Conservation (phyloP, 1,140 invertebrate species). For the Odontomachus brunneus region DNA sequence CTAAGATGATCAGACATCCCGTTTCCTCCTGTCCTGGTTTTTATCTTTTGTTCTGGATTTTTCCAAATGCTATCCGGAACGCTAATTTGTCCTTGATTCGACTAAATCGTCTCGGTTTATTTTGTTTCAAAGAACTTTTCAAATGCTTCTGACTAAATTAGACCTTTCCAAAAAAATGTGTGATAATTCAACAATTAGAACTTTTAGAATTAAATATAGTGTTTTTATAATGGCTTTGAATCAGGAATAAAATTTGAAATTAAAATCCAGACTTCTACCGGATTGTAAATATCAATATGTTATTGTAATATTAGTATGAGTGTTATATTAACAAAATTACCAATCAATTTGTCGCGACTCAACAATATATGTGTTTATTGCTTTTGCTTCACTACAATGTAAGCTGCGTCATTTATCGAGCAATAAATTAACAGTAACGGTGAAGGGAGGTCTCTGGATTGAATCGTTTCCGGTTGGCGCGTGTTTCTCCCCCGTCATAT, state of each 20-base stretch:
- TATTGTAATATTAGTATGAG: neutral
- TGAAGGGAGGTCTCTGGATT: conserved; percentile 66
- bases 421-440: conserved; percentile 80
- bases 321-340: conserved; percentile 30
- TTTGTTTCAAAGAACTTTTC: no score
- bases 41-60: no score
- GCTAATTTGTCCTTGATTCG: no score
- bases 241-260: neutral
- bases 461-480: conserved; percentile 75
- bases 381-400: conserved; percentile 26
- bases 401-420: conserved; percentile 78
- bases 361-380: conserved; percentile 2
- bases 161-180: no score
- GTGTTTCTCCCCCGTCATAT: conserved; percentile 67
- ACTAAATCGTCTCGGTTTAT: no score
- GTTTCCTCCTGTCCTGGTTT: no score
- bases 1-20: no score
- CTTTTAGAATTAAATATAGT: neutral
- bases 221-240: neutral
- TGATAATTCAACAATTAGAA: no score
- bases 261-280: neutral
- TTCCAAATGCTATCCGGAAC: no score
- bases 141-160: no score
- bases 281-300: neutral
- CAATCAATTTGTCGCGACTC: conserved; percentile 16